These are phyloP conservation scores for Pollenia griseotomentosa DNA, from an alignment of 2,888 invertebrate species.

Conservation along the genomic window DNA sequence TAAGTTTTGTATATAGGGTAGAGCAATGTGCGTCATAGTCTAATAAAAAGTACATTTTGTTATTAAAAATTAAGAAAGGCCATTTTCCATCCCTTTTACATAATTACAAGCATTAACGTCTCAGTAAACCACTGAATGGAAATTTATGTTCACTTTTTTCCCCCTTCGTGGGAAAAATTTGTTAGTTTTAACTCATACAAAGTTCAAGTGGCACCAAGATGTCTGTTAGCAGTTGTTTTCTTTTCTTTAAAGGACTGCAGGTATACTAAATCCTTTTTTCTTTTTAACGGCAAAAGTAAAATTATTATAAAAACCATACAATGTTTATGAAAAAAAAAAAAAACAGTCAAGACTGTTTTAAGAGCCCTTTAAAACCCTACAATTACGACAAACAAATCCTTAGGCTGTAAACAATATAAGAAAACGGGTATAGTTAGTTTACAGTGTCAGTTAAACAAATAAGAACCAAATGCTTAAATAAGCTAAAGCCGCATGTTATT, in stretches of 20 bases:
- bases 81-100: too few species aligned
- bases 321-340: slow-evolving; percentile 1
- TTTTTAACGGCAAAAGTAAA: slow-evolving; percentile 20
- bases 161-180: background rate
- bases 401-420: background rate
- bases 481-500: background rate
- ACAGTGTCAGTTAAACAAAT: slow-evolving; percentile 13
- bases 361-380: slow-evolving; percentile 34
- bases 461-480: background rate
- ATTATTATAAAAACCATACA: slow-evolving; percentile 26
- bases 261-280: slow-evolving; percentile 18
- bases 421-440: background rate
- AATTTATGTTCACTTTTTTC: slow-evolving; percentile 26
- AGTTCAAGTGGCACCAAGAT: slow-evolving; percentile 62
- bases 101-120: background rate
- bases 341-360: slow-evolving; percentile 29
- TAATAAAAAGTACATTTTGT: too few species aligned
- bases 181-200: slow-evolving; percentile 50
- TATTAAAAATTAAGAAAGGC: too few species aligned
- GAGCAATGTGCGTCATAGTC: too few species aligned
- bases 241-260: slow-evolving; percentile 52
- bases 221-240: slow-evolving; percentile 46
- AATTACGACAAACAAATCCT: slow-evolving; percentile 39
- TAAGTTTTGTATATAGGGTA: too few species aligned
- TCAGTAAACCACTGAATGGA: slow-evolving; percentile 21